Evolutionary conservation across 2,113 vertebrate species (phyloP).

Genomic region (Labrus mixtus): DNA sequence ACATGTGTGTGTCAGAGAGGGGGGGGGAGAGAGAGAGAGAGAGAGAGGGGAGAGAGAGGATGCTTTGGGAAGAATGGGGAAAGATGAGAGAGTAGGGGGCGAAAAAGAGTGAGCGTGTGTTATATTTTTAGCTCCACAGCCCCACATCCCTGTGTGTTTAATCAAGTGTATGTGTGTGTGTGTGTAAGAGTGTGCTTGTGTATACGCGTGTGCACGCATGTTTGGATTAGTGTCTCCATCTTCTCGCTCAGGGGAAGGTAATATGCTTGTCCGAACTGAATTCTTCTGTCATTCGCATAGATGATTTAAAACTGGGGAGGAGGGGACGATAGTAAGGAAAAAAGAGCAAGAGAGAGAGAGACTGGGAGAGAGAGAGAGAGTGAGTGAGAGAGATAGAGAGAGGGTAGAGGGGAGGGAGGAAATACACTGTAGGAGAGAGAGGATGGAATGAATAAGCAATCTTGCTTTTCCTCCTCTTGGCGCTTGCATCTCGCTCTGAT

Average conservation of each 20-base stretch:
- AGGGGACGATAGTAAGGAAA: constrained; percentile 24
- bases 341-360: constrained; percentile 40
- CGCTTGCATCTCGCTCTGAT: constrained; percentile 73
- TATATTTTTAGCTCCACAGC: constrained; percentile 81
- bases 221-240: constrained; percentile 79
- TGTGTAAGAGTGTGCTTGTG: constrained; percentile 35
- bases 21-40: not conserved
- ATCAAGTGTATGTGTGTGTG: constrained; percentile 66
- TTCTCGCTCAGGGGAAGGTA: constrained; percentile 83
- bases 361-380: constrained; percentile 16
- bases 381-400: constrained; percentile 35
- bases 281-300: constrained; percentile 67
- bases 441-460: constrained; percentile 81
- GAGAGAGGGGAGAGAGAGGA: constrained; percentile 27
- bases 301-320: constrained; percentile 70
- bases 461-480: constrained; percentile 77
- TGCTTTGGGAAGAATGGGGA: constrained; percentile 48
- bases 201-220: constrained; percentile 14
- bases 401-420: constrained; percentile 44
- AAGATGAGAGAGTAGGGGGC: constrained; percentile 34
- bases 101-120: constrained; percentile 44
- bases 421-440: constrained; percentile 66
- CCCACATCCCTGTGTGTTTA: constrained; percentile 74
- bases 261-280: constrained; percentile 75
- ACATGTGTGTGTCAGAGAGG: constrained; percentile 11